A percentile compares a stretch with the other conserved stretches of the same genome.
phyloP scores from a whole-genome alignment of 2,888 invertebrate genomes.

The Pseudanteris insignis region DNA sequence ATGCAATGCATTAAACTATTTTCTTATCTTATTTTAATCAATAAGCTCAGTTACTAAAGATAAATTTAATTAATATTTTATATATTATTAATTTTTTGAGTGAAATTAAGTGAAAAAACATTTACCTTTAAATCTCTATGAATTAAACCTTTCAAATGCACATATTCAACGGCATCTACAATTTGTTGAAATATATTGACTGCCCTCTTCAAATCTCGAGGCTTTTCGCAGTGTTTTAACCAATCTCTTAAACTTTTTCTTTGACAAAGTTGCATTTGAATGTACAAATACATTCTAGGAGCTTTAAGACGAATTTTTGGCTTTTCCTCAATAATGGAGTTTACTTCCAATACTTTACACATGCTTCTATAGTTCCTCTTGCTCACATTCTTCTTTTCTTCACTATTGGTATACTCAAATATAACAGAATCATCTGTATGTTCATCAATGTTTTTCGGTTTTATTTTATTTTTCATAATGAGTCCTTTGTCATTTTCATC shows the following conservation, averaged over 20 bases:
- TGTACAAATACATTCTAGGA: conserved; percentile 82
- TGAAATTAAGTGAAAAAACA: too few species aligned
- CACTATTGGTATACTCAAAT: conserved; percentile 34
- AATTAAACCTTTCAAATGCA: conserved; percentile 90
- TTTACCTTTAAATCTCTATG: conserved; percentile 95
- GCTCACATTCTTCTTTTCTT: neutral
- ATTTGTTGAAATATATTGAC: conserved; percentile 87
- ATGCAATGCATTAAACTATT: too few species aligned
- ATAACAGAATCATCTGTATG: conserved; percentile 32
- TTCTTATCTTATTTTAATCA: too few species aligned
- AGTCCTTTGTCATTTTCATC: conserved; percentile 16
- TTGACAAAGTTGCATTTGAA: conserved; percentile 97
- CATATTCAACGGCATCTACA: conserved; percentile 93
- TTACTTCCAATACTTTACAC: neutral
- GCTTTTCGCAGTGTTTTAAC: conserved; percentile 69
- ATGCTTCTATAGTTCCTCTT: neutral
- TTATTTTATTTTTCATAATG: conserved; percentile 6
- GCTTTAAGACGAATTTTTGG: conserved; percentile 19
- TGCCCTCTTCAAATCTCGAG: conserved; percentile 66
- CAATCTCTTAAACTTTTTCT: conserved; percentile 91
- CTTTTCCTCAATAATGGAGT: conserved; percentile 24
- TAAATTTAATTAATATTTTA: too few species aligned
- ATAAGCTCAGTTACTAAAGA: too few species aligned
- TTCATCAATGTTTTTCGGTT: neutral
- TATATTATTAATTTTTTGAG: too few species aligned